Base-by-base conservation (phyloP, 1,140 invertebrate genomes). In the Galleria mellonella region DNA sequence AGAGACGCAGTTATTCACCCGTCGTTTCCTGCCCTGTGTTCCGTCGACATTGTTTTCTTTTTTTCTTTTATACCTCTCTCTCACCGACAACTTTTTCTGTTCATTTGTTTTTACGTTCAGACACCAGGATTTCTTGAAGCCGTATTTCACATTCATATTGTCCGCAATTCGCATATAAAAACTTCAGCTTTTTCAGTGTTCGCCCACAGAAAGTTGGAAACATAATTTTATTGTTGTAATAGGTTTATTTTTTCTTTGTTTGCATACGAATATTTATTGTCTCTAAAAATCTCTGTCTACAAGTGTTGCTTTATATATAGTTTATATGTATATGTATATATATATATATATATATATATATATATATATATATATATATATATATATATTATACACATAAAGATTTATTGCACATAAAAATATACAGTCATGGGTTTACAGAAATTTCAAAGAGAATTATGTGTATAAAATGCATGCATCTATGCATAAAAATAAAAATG, bases 61-160 rank as follows among this genome's bases (percentile, higher is more conserved):
- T 49, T 35, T 52, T 27, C 32, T 10, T 57, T 68, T n/a, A n/a
- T n/a, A 67, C 65, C 66, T 67, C 53, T 43, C 35, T 42, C 44
- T 47, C 41, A 40, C 55, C 57, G 45, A 57, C 47, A 61, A 76
- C 59, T 68, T 83, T 77, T 72, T 78, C 72, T 73, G 64, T 77
- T 81, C 74, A 78, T 75, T 82, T 77, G 70, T 71, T 76, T 60
- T 60, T 65, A n/a, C 64, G 63, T 69, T 63, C 62, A 48, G 41
- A 45, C 61, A 46, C 55, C 75, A 79, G 78, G 78, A 83, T 83
- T 75, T 77, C 74, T 75, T 72, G 68, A 69, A 66, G 72, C 78
- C 78, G 74, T 83, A 79, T 83, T 79, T 83, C 70, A 79, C 66
- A 58, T 61, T 83, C 78, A 83, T 83, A 83, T 83, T 83, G 78